Conservation (phyloP, 2,797 vertebrate species). For the Amniataba percoides region DNA sequence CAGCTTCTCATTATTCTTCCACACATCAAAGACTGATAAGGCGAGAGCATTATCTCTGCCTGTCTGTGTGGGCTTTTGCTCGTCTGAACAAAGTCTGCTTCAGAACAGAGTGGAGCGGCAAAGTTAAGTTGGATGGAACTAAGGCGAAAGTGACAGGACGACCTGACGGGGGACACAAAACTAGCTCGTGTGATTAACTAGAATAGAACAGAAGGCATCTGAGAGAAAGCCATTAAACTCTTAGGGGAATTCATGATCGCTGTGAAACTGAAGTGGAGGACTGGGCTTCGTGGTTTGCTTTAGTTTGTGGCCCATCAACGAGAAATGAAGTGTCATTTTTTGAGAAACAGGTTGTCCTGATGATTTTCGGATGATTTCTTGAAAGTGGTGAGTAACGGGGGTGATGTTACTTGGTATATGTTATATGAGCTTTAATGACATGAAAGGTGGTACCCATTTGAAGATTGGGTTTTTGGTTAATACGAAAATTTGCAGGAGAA, state of each 20-base stretch:
- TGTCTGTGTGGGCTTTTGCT: background rate
- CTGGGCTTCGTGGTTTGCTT: background rate
- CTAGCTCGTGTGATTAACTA: background rate
- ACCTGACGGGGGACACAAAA: background rate
- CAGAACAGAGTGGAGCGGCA: background rate
- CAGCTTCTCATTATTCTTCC: slow-evolving; percentile 12
- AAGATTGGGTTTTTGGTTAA: background rate
- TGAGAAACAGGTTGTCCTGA: background rate
- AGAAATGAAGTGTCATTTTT: background rate
- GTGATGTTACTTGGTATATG: background rate
- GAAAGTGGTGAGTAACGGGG: background rate
- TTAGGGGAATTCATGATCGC: background rate
- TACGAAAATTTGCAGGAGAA: background rate
- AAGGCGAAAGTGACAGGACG: background rate
- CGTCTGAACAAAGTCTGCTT: slow-evolving; percentile 18
- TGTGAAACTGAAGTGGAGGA: background rate
- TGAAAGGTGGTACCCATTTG: background rate
- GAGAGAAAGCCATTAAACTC: background rate
- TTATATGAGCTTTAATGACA: background rate
- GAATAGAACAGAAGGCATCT: background rate
- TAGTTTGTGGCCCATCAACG: background rate
- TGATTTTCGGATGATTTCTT: background rate
- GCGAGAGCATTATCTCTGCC: background rate
- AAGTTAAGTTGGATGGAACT: background rate
- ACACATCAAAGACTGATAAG: slow-evolving; percentile 11